These are phyloP conservation scores for Apotomis capreana DNA, from an alignment of 2,888 invertebrate genomes.

Conservation along the genomic window DNA sequence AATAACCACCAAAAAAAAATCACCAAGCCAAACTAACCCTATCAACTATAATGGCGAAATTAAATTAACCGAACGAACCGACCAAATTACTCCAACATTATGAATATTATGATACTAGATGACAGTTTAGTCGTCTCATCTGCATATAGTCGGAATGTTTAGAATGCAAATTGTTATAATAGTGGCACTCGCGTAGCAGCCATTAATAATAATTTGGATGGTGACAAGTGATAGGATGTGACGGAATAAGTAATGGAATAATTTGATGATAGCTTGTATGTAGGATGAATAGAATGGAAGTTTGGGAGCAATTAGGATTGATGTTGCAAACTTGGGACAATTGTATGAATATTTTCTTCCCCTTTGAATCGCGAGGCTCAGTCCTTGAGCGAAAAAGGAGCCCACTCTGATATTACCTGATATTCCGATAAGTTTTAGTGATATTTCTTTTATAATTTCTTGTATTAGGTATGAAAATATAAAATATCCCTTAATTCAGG, in stretches of 20 bases:
- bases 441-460: no score
- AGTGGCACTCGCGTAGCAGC: conserved; percentile 51
- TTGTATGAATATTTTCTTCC: not conserved
- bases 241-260: conserved; percentile 29
- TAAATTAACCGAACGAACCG: conserved; percentile 20
- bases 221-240: conserved; percentile 42
- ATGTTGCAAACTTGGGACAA: not conserved
- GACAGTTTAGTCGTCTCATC: conserved; percentile 49
- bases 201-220: conserved; percentile 62
- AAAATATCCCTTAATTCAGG: no score
- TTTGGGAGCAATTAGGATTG: not conserved
- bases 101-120: conserved; percentile 27
- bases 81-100: conserved; percentile 30
- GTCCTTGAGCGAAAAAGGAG: no score
- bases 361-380: not conserved
- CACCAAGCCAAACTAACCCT: not conserved
- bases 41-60: conserved; percentile 11
- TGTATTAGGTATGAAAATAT: no score
- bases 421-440: no score
- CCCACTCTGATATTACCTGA: no score
- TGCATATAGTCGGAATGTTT: conserved; percentile 55
- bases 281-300: conserved; percentile 4
- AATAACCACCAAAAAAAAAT: not conserved
- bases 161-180: conserved; percentile 67
- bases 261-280: not conserved